Evolutionary conservation across 2,888 invertebrate species (phyloP), one percentile per base, ranked within the genome.

Genomic region (Caenorhabditis japonica): DNA sequence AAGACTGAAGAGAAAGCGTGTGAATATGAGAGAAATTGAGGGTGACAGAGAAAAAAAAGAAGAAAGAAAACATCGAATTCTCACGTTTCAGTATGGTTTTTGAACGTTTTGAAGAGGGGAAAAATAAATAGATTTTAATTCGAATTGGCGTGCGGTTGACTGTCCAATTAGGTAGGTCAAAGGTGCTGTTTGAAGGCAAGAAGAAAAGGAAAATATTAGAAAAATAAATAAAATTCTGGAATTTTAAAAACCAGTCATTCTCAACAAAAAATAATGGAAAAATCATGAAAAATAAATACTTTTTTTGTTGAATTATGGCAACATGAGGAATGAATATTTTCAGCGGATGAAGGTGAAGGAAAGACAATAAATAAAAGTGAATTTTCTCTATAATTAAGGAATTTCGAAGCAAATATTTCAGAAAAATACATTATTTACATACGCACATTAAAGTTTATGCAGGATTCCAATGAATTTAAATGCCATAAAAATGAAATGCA

Each of bases 1-100:
- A 8, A 19, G 33, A 13, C 7, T 8, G 30, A 10, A 15, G 34
- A 15, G 34, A 34, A 12, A 59, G 27, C 21, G 30, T 30, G 30
- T 30, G 30, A 10, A 15, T n/a, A 23, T 19, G 3, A 27, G 51
- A 47, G 10, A 47, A n/a, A n/a, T n/a, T n/a, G n/a, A n/a, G n/a
- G 47, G 27, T 23, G 41, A 21, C 19, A 59, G 25, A 33, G 47
- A 59, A 47, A 47, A 38, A 5, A 13, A 21, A 10, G 25, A 23
- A 19, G 25, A 25, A n/a, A 23, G 30, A 5, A 53, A 46, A 15
- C 25, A 23, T 1, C 5, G 21, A 17, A 34, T 53, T 53, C 52
- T 53, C 52, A 52, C 52, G 52, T 52, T 52, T 51, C 52, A 8
- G 2, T 5, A 2, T 10, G n/a, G 7, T n/a, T 10, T 3, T 33